Conservation (phyloP, 2,113 vertebrate genomes). For the Peromyscus leucopus region DNA sequence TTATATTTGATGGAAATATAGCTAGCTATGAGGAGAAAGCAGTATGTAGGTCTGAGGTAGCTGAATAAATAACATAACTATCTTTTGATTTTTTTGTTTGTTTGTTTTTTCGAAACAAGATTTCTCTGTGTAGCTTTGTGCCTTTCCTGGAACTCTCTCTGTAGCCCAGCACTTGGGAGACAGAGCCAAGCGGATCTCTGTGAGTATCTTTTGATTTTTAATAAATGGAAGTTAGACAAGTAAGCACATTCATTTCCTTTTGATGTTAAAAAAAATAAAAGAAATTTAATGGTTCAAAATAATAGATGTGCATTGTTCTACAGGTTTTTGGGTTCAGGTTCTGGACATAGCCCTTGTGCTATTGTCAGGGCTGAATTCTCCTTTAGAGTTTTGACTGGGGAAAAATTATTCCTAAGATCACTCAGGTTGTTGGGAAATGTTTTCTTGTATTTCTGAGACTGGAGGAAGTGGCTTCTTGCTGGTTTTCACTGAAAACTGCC, state of each 20-base stretch:
- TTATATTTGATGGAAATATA: not conserved
- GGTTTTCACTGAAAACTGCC: not conserved
- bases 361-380: not conserved
- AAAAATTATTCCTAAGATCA: not conserved
- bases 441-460: not conserved
- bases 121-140: too few species aligned
- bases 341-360: not conserved
- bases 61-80: not conserved
- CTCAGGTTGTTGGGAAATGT: not conserved
- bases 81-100: not conserved
- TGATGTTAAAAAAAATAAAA: not conserved
- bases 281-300: not conserved
- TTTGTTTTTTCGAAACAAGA: too few species aligned
- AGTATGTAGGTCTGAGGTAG: not conserved
- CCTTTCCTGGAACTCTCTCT: too few species aligned
- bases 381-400: too few species aligned
- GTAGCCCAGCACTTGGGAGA: too few species aligned
- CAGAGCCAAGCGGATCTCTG: too few species aligned
- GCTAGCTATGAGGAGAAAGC: not conserved
- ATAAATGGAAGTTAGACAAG: slow-evolving; percentile 16
- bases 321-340: not conserved
- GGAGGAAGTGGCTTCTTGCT: not conserved
- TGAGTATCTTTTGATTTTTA: not conserved
- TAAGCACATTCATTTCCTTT: not conserved
- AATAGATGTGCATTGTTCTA: not conserved